Evolutionary conservation across 2,888 invertebrate species (phyloP), one percentile per base, ranked within the genome.

Genomic region (Leptinotarsa peninsularis): DNA sequence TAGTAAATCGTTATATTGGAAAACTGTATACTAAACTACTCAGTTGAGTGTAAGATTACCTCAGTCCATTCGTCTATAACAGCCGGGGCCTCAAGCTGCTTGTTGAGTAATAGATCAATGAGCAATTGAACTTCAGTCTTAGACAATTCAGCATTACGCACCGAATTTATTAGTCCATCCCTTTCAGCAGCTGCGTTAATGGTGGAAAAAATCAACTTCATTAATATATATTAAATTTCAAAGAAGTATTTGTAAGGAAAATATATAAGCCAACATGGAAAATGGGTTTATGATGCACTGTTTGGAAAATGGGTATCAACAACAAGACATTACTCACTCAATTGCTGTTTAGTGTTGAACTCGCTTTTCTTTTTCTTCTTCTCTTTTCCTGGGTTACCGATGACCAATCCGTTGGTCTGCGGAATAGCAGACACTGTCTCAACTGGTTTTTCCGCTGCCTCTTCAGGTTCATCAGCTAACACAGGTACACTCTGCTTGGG

Each of bases 111-210:
- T 81, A 95, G 93, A 88, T 98, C 96, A 82, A 97, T 96, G 74
- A 97, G 91, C 81, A 94, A 92, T 90, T 97, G 97, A 81, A 96
- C 94, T 89, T 98, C 97, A 75, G 92, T 93, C 82, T 95, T 95
- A 80, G 95, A 95, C 67, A 98, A 91, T 81, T 94, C 93, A 78
- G 96, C 94, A 82, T 94, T 94, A 81, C 94, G 93, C 77, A 97
- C 93, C 84, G 86, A 84, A 77, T 86, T 84, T 68, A 95, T 91
- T 50, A 94, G 92, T 67, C 92, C 93, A 84, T 94, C 93, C 83
- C 91, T 91, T 82, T 93, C 93, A 69, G 92, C 92, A 33, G 93
- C 93, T 91, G 79, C 75, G 80, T 68, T 50, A 72, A 77, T 72
- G n/a, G 75, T 71, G 63, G 27, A 18, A 43, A 75, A 76, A 68